phyloP scores from a whole-genome alignment of 2,113 vertebrate species.

The Dinomys branickii region DNA sequence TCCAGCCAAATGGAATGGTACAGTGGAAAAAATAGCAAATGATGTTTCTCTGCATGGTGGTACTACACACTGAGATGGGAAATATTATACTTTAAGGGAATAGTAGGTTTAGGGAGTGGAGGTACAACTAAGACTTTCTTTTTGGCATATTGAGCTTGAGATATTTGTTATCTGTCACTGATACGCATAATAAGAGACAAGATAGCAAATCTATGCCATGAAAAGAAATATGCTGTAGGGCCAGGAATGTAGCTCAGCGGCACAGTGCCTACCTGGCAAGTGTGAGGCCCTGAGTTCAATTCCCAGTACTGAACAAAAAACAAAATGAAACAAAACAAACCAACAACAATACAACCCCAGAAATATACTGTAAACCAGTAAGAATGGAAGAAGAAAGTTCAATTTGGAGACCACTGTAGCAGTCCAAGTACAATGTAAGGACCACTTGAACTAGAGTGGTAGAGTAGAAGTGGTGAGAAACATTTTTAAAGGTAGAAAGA shows the following conservation, averaged over 20 bases:
- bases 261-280: not conserved
- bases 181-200: not conserved
- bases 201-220: not conserved
- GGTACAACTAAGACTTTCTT: not conserved
- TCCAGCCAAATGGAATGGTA: not conserved
- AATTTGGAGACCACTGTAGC: not conserved
- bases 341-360: too few relatives aligned
- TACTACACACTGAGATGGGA: not conserved
- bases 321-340: too few relatives aligned
- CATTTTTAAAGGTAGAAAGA: conserved; percentile 26
- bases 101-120: not conserved
- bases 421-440: not conserved
- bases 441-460: not conserved
- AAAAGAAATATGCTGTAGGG: not conserved
- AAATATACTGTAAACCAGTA: not conserved
- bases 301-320: not conserved
- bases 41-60: not conserved
- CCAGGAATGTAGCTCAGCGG: not conserved
- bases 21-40: not conserved
- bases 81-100: not conserved
- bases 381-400: not conserved
- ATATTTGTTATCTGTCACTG: not conserved
- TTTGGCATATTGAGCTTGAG: not conserved
- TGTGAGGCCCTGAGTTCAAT: not conserved
- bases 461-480: not conserved